These are phyloP conservation scores for Picathartes gymnocephalus DNA, from an alignment of 2,113 vertebrate species.

Conservation along the genomic window DNA sequence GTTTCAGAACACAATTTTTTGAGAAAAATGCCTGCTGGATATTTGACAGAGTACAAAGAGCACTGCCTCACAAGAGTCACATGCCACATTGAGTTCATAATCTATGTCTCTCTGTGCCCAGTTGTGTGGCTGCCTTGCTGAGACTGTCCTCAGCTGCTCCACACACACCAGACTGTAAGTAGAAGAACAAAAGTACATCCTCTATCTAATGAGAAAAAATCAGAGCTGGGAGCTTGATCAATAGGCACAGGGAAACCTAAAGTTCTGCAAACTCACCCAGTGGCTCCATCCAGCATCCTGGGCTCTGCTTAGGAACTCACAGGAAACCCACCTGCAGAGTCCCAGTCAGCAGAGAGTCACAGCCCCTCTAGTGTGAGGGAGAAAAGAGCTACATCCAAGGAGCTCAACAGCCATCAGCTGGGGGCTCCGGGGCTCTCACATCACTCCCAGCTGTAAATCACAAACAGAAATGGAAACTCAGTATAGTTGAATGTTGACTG, in stretches of 20 bases:
- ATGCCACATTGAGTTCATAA: neutral
- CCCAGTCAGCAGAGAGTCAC: neutral
- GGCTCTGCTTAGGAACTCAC: neutral
- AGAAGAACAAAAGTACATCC: neutral
- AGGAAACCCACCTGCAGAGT: neutral
- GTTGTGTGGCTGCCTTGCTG: neutral
- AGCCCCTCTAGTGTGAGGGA: neutral
- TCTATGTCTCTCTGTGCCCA: neutral
- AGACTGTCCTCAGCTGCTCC: neutral
- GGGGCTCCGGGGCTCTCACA: neutral
- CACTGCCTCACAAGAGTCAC: neutral
- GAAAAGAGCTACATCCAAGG: neutral
- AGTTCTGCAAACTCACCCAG: neutral
- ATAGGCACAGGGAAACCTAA: neutral
- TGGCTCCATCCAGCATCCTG: neutral
- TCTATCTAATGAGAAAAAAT: neutral
- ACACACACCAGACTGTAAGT: neutral
- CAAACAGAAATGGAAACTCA: neutral
- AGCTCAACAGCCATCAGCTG: neutral
- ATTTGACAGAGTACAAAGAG: neutral
- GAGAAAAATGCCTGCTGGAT: neutral
- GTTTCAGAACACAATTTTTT: neutral
- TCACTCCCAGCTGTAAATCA: neutral
- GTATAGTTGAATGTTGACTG: neutral
- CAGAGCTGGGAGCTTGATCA: neutral